Evolutionary conservation across 2,113 vertebrate genomes (phyloP).

Genomic region (Blennius ocellaris): DNA sequence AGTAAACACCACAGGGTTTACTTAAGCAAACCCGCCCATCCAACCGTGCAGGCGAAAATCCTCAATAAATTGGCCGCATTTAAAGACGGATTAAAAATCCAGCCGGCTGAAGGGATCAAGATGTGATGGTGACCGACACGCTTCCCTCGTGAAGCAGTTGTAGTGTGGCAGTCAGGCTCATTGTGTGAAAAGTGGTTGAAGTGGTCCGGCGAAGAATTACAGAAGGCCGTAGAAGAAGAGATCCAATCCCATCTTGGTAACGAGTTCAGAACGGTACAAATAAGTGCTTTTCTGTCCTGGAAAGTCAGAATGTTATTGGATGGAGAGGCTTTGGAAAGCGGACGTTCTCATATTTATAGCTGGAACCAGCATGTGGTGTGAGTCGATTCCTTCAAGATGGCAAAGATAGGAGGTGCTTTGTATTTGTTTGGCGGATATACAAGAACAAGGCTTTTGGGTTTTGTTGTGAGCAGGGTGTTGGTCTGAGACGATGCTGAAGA

Average conservation of each 20-base stretch:
- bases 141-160: not conserved
- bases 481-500: conserved; percentile 29
- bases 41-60: not conserved
- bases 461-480: not conserved
- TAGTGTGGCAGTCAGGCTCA: not conserved
- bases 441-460: conserved; percentile 1
- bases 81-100: not conserved
- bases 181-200: not conserved
- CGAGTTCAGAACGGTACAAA: not conserved
- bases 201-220: not conserved
- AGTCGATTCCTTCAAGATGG: no score
- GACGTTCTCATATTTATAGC: not conserved
- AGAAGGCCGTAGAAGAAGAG: not conserved
- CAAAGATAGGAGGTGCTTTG: no score
- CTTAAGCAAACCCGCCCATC: not conserved
- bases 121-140: not conserved
- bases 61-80: conserved; percentile 15
- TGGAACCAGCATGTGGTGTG: no score
- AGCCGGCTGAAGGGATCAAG: not conserved
- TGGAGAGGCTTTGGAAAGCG: no score
- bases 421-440: not conserved
- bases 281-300: not conserved
- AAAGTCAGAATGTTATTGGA: not conserved
- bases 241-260: no score
- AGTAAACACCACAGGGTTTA: not conserved